phyloP scores from a whole-genome alignment of 1,140 invertebrate species.

The Macrostomum lignano region DNA sequence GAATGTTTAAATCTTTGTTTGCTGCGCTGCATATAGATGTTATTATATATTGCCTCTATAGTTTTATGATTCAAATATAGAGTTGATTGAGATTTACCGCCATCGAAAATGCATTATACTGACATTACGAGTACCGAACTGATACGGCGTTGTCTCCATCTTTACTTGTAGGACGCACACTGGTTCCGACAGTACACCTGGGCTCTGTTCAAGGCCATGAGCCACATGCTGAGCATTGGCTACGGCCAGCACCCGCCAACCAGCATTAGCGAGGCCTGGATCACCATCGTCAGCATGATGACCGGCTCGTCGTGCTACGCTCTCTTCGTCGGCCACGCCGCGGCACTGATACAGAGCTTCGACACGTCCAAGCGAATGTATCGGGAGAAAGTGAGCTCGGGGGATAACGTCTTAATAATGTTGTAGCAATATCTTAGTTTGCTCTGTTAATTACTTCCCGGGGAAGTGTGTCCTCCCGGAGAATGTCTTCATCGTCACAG shows the following conservation, averaged over 20 bases:
- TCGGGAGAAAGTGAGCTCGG: slow-evolving; percentile 54
- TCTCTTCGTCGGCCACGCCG: slow-evolving; percentile 82
- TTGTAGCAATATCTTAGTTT: no score
- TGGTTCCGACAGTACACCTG: slow-evolving; percentile 95
- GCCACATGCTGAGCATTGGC: slow-evolving; percentile 91
- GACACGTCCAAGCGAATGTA: slow-evolving; percentile 86
- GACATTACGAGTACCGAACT: no score
- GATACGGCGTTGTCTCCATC: no score
- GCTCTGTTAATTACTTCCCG: no score
- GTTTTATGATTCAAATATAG: no score
- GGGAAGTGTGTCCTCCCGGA: no score
- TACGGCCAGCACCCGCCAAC: slow-evolving; percentile 58
- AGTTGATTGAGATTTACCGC: no score
- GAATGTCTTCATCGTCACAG: no score
- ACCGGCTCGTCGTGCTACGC: slow-evolving; percentile 58
- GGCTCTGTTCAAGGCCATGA: slow-evolving; percentile 93
- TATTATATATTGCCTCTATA: no score
- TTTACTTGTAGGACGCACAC: slow-evolving; percentile 44
- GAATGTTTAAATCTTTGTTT: no score
- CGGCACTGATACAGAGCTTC: slow-evolving; percentile 85
- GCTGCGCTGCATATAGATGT: no score
- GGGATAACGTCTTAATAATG: background rate
- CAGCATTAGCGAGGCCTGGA: slow-evolving; percentile 86
- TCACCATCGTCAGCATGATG: slow-evolving; percentile 92
- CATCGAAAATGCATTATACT: no score